These are phyloP conservation scores for Drosophila insularis DNA, from an alignment of 1,140 invertebrate species.

Conservation along the genomic window DNA sequence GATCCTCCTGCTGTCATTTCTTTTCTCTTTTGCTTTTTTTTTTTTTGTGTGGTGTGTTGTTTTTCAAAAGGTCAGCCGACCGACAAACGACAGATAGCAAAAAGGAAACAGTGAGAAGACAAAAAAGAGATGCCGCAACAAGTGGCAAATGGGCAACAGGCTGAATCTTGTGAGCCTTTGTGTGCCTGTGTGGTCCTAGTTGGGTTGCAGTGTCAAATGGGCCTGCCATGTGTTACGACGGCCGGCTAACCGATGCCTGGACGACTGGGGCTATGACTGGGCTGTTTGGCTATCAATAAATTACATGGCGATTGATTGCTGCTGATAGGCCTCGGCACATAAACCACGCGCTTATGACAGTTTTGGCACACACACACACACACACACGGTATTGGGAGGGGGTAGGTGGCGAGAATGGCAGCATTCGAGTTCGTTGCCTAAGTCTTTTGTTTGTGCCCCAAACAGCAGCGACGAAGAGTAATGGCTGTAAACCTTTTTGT, in stretches of 20 bases:
- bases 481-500: constrained; percentile 81
- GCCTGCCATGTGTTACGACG: constrained; percentile 30
- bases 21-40: neutral
- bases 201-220: constrained; percentile 32
- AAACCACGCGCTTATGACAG: constrained; percentile 76
- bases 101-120: constrained; percentile 48
- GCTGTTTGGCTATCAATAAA: constrained; percentile 63
- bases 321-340: constrained; percentile 71
- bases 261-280: neutral
- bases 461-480: constrained; percentile 75
- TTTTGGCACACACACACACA: constrained; percentile 60
- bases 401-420: neutral
- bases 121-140: constrained; percentile 49
- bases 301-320: constrained; percentile 73
- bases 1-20: constrained; percentile 18
- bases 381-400: constrained; percentile 17
- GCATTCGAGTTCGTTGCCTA: constrained; percentile 67
- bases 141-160: constrained; percentile 49
- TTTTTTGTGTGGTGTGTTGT: constrained; percentile 16
- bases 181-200: constrained; percentile 44
- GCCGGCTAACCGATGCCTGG: neutral
- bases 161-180: neutral
- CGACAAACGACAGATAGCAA: constrained; percentile 44
- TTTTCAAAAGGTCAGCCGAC: constrained; percentile 58
- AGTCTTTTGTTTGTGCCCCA: constrained; percentile 75